Evolutionary conservation across 2,888 invertebrate species (phyloP).

Genomic region (Cataglyphis altisquamis): DNA sequence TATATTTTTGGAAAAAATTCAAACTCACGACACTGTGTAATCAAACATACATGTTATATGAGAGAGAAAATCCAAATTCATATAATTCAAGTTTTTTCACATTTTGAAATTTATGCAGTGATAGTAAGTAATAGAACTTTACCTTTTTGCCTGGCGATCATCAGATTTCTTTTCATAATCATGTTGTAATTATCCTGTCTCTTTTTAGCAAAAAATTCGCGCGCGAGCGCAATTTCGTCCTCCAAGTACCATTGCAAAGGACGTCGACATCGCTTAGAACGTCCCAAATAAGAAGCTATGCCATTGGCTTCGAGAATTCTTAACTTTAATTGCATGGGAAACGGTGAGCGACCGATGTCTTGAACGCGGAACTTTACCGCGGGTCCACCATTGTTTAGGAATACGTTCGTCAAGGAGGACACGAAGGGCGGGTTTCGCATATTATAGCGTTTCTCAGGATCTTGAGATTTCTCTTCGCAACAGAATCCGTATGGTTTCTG

Average conservation of each 20-base stretch:
- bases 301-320: constrained; percentile 34
- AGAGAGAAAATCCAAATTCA: background rate
- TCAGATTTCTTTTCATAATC: constrained; percentile 61
- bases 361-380: constrained; percentile 77
- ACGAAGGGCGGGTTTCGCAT: constrained; percentile 68
- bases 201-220: constrained; percentile 66
- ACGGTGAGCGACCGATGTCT: constrained; percentile 68
- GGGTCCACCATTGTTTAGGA: constrained; percentile 73
- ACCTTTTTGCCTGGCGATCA: constrained; percentile 67
- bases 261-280: constrained; percentile 75
- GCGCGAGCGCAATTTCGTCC: constrained; percentile 78
- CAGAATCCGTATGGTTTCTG: constrained; percentile 81
- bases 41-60: background rate
- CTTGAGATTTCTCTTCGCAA: constrained; percentile 75
- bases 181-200: constrained; percentile 64
- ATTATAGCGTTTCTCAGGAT: constrained; percentile 70
- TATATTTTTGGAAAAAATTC: background rate
- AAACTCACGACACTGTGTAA: background rate
- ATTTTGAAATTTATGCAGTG: background rate
- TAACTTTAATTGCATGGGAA: constrained; percentile 14
- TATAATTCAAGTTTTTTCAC: background rate
- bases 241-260: constrained; percentile 79
- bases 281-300: constrained; percentile 57
- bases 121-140: background rate
- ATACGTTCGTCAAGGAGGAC: constrained; percentile 65